Percentiles rank a stretch among this genome's conserved stretches.
These are phyloP conservation scores for Pyrochroa serraticornis DNA, from an alignment of 2,888 invertebrate genomes.

Conservation along the genomic window DNA sequence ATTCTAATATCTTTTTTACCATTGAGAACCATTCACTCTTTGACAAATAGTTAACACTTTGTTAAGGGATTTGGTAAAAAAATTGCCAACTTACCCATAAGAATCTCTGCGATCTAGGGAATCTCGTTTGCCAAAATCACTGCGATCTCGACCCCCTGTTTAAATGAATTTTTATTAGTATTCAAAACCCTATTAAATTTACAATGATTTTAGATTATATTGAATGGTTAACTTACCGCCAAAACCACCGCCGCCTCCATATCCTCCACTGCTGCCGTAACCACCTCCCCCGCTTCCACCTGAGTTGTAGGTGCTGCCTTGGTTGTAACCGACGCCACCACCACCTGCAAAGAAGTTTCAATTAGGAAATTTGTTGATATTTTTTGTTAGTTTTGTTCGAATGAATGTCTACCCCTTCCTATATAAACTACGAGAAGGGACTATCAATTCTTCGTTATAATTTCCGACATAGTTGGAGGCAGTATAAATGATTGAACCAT, in stretches of 20 bases:
- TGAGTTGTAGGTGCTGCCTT: conserved; percentile 42
- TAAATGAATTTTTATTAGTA: background rate
- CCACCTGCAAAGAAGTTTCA: conserved; percentile 29
- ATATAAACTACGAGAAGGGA: conserved; percentile 50
- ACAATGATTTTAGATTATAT: background rate
- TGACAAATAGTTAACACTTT: too few relatives aligned
- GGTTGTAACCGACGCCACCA: conserved; percentile 55
- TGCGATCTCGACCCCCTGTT: conserved; percentile 59
- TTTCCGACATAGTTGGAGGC: conserved; percentile 55
- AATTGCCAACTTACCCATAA: conserved; percentile 63
- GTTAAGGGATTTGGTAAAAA: too few relatives aligned
- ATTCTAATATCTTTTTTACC: conserved; percentile 1
- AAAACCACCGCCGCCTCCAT: conserved; percentile 54
- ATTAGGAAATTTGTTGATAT: background rate
- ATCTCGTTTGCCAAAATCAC: conserved; percentile 62
- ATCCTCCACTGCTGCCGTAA: conserved; percentile 34
- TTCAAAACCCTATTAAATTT: conserved; percentile 1
- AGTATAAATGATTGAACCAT: conserved; percentile 33
- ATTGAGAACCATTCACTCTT: too few relatives aligned
- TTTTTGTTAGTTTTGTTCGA: conserved; percentile 39
- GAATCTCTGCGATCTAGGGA: conserved; percentile 63
- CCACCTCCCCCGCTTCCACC: conserved; percentile 58
- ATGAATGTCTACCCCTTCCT: conserved; percentile 52
- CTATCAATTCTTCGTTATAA: conserved; percentile 52
- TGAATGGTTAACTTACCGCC: too few relatives aligned